These are phyloP conservation scores for Rousettus leschenaultii DNA, from an alignment of 2,113 vertebrate species.

Conservation along the genomic window DNA sequence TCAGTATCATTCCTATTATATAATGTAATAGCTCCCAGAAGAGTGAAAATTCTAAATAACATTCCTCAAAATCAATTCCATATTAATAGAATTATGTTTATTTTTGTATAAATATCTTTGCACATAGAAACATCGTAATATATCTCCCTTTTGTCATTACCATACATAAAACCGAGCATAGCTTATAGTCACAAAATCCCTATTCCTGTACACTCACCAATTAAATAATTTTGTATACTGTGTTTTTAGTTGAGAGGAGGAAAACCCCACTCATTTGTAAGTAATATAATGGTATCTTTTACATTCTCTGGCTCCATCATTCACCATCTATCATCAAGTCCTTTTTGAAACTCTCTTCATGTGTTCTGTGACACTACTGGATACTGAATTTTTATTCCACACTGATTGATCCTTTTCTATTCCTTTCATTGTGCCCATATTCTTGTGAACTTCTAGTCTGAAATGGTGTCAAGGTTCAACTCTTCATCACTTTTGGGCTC, in stretches of 20 bases:
- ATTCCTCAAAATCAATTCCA: background rate
- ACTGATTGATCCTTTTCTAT: background rate
- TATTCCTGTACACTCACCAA: background rate
- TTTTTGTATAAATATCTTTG: background rate
- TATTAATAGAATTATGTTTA: background rate
- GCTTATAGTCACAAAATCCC: background rate
- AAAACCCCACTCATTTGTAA: background rate
- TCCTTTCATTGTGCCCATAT: background rate
- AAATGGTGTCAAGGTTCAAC: background rate
- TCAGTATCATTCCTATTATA: background rate
- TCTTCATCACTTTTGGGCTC: background rate
- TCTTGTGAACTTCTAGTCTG: slow-evolving; percentile 6
- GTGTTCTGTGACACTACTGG: background rate
- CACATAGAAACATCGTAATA: background rate
- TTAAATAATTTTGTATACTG: background rate
- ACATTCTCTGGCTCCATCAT: background rate
- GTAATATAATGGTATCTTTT: slow-evolving; percentile 7
- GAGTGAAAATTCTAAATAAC: slow-evolving; percentile 11
- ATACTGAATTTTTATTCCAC: slow-evolving; percentile 2
- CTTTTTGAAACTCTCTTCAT: slow-evolving; percentile 1
- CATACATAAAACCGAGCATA: background rate
- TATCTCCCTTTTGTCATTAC: slow-evolving; percentile 23
- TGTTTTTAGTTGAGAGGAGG: background rate
- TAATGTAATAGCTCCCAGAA: background rate
- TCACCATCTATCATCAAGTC: background rate